A percentile compares a stretch with the other conserved stretches of the same genome.
These are phyloP conservation scores for Halesus radiatus DNA, from an alignment of 1,140 invertebrate genomes.

Conservation along the genomic window DNA sequence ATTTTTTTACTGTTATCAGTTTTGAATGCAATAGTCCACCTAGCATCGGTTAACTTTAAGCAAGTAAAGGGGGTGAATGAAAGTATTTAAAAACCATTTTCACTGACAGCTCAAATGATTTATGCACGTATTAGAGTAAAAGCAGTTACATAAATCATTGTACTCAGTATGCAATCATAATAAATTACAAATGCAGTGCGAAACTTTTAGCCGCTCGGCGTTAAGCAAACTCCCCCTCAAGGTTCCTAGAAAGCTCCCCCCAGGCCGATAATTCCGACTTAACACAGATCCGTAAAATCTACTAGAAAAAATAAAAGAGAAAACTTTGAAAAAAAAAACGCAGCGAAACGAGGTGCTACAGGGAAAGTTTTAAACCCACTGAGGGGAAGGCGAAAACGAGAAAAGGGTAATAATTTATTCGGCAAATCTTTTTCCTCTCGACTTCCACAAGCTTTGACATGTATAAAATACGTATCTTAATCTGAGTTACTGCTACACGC, in stretches of 20 bases:
- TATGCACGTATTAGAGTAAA: slow-evolving; percentile 28
- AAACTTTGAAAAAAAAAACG: slow-evolving; percentile 41
- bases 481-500: slow-evolving; percentile 57
- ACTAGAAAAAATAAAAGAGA: slow-evolving; percentile 51
- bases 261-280: slow-evolving; percentile 55
- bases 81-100: slow-evolving; percentile 14
- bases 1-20: too few relatives aligned
- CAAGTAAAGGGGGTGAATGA: neutral
- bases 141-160: slow-evolving; percentile 51
- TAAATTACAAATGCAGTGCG: slow-evolving; percentile 51
- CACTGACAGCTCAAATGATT: slow-evolving; percentile 26
- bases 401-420: slow-evolving; percentile 61
- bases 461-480: slow-evolving; percentile 64
- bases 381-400: slow-evolving; percentile 52
- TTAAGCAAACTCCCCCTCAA: slow-evolving; percentile 24
- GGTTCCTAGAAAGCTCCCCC: slow-evolving; percentile 26
- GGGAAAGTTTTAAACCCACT: slow-evolving; percentile 64
- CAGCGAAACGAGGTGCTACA: slow-evolving; percentile 33
- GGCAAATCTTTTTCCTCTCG: slow-evolving; percentile 61
- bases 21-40: too few relatives aligned
- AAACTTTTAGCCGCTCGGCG: slow-evolving; percentile 50
- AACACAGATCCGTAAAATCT: slow-evolving; percentile 55
- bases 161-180: slow-evolving; percentile 50
- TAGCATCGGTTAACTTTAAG: too few relatives aligned
- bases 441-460: slow-evolving; percentile 62